Evolutionary conservation across 2,113 vertebrate species (phyloP).

Genomic region (Coracopsis vasa): DNA sequence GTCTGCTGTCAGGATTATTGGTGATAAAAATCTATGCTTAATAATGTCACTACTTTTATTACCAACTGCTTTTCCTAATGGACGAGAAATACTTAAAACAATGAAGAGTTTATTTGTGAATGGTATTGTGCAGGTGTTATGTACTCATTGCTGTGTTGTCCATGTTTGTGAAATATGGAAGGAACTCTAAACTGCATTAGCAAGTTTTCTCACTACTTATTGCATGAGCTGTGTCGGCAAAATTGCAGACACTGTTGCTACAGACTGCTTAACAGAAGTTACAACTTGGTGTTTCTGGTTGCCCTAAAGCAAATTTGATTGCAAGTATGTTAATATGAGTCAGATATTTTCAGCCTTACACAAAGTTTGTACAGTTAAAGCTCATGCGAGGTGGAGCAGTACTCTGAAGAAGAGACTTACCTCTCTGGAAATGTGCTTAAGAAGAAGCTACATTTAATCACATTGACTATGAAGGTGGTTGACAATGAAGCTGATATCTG

Average conservation of each 20-base stretch:
- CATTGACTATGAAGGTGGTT: not conserved
- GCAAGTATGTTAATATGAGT: not conserved
- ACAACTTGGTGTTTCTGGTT: not conserved
- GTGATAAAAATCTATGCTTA: not conserved
- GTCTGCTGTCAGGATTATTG: not conserved
- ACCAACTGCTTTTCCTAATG: not conserved
- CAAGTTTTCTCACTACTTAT: not conserved
- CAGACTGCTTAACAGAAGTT: not conserved
- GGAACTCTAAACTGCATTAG: not conserved
- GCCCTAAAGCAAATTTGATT: not conserved
- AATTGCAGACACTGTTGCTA: not conserved
- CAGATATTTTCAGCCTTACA: not conserved
- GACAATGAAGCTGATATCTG: not conserved
- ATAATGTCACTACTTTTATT: not conserved
- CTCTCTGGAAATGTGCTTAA: not conserved
- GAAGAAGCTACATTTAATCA: not conserved
- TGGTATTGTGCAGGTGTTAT: not conserved
- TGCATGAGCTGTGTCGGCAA: not conserved
- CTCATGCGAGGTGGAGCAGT: not conserved
- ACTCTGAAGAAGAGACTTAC: not conserved
- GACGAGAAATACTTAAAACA: not conserved
- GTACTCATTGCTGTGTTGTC: not conserved
- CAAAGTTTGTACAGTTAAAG: not conserved
- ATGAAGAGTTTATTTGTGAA: not conserved
- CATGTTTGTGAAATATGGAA: fast-evolving